These are phyloP conservation scores for Drepana falcataria DNA, from an alignment of 2,888 invertebrate genomes.

Conservation along the genomic window DNA sequence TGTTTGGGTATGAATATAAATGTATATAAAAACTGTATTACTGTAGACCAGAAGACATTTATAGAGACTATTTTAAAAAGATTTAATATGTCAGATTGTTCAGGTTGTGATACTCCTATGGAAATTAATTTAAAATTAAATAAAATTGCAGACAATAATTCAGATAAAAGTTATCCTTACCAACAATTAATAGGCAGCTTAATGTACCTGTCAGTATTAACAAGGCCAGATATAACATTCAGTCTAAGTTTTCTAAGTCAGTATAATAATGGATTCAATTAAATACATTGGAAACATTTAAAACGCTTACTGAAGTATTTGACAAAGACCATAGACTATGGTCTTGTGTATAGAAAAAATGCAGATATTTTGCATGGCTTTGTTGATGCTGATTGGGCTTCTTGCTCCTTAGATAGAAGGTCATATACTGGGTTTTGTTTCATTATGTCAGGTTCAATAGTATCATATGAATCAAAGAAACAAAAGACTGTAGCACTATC, in stretches of 20 bases:
- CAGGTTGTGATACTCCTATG: constrained; percentile 11
- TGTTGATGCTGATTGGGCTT: constrained; percentile 20
- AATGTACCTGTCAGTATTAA: constrained; percentile 11
- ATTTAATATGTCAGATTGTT: constrained; percentile 12
- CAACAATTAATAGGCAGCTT: constrained; percentile 13
- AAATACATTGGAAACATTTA: constrained; percentile 9
- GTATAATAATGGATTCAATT: constrained; percentile 10
- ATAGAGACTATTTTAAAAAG: constrained; percentile 6
- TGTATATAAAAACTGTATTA: constrained; percentile 5
- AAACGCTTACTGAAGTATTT: constrained; percentile 9
- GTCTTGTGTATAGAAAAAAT: constrained; percentile 6
- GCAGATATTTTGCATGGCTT: constrained; percentile 2
- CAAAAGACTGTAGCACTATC: constrained; percentile 32
- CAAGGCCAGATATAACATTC: constrained; percentile 12
- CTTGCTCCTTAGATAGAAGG: constrained; percentile 32
- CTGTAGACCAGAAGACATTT: constrained; percentile 11
- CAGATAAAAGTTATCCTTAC: constrained; percentile 5
- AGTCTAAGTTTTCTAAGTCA: constrained; percentile 10
- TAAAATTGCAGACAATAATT: constrained; percentile 6
- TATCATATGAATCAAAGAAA: constrained; percentile 30
- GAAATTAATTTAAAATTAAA: constrained; percentile 11
- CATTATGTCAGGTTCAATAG: constrained; percentile 19
- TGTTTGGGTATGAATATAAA: constrained; percentile 11
- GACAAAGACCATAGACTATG: constrained; percentile 9
- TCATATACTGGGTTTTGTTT: constrained; percentile 38